These are phyloP conservation scores for Jacana jacana DNA, from an alignment of 2,113 vertebrate species.

Conservation along the genomic window DNA sequence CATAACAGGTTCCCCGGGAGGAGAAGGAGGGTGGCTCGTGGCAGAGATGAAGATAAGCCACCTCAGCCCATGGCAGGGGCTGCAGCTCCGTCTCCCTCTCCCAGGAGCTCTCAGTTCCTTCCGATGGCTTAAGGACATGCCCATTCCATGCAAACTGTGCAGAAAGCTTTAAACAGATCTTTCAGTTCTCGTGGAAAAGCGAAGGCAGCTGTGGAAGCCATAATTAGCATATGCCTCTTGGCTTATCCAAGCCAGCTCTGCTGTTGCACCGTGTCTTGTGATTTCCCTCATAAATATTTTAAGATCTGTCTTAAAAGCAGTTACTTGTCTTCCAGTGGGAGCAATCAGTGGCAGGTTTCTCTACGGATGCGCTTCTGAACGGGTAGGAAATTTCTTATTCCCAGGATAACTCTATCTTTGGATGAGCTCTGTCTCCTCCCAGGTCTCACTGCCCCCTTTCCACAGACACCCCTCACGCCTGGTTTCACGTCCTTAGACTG, in stretches of 20 bases:
- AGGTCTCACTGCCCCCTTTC: neutral
- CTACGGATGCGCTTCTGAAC: neutral
- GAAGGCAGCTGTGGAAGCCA: neutral
- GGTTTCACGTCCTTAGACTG: no score
- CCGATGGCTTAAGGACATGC: neutral
- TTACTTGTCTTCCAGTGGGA: neutral
- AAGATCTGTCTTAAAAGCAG: neutral
- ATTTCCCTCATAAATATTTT: neutral
- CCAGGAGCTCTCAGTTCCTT: neutral
- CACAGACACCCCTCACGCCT: rapidly evolving
- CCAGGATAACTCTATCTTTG: neutral
- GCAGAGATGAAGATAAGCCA: neutral
- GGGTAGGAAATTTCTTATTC: neutral
- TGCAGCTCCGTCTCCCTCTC: neutral
- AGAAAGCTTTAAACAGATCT: neutral
- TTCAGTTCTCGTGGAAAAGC: rapidly evolving
- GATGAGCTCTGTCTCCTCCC: neutral
- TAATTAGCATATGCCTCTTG: neutral
- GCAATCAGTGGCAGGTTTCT: neutral
- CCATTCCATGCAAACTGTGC: neutral
- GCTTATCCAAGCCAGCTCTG: neutral
- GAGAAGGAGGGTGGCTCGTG: neutral
- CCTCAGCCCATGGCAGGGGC: neutral
- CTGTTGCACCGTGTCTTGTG: neutral
- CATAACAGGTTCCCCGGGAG: rapidly evolving